Conservation (phyloP, 2,113 vertebrate species). For the Sebastes fasciatus region DNA sequence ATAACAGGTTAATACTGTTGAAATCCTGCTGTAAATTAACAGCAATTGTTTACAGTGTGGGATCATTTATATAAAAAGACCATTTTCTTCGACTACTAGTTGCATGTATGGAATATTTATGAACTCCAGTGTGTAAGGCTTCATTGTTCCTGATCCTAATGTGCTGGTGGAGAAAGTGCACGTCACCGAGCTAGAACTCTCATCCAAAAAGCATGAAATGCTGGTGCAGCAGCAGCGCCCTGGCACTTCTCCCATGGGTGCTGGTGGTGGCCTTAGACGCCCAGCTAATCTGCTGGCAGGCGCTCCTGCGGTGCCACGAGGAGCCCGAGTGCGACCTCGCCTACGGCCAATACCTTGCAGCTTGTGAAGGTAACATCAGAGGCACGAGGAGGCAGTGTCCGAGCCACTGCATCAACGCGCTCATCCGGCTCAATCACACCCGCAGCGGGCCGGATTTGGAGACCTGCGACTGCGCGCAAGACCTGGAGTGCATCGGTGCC, state of each 20-base stretch:
- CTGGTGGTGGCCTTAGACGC: slow-evolving; percentile 75
- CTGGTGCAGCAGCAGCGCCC: slow-evolving; percentile 64
- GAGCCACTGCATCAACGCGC: slow-evolving; percentile 85
- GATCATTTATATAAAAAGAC: no score
- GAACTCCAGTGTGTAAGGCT: neutral
- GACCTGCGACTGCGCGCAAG: slow-evolving; percentile 83
- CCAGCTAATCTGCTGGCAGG: slow-evolving; percentile 85
- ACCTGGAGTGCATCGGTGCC: slow-evolving; percentile 76
- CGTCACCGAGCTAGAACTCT: slow-evolving; percentile 57
- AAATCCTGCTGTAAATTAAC: no score
- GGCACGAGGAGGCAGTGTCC: slow-evolving; percentile 81
- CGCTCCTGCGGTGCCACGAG: slow-evolving; percentile 81
- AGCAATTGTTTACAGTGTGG: no score
- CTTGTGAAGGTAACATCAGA: slow-evolving; percentile 81
- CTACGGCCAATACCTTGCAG: slow-evolving; percentile 79
- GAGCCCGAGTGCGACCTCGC: slow-evolving; percentile 85
- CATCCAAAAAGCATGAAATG: slow-evolving; percentile 79
- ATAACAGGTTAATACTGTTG: no score
- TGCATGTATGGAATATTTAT: neutral
- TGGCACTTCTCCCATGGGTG: slow-evolving; percentile 77
- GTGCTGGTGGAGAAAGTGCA: slow-evolving; percentile 63
- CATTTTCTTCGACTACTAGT: no score
- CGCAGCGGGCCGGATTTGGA: slow-evolving; percentile 82
- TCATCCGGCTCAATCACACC: slow-evolving; percentile 85
- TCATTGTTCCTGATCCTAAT: slow-evolving; percentile 36